A percentile compares a stretch with the other conserved stretches of the same genome.
Conservation (phyloP, 2,888 invertebrate genomes). For the Andrena haemorrhoa region DNA sequence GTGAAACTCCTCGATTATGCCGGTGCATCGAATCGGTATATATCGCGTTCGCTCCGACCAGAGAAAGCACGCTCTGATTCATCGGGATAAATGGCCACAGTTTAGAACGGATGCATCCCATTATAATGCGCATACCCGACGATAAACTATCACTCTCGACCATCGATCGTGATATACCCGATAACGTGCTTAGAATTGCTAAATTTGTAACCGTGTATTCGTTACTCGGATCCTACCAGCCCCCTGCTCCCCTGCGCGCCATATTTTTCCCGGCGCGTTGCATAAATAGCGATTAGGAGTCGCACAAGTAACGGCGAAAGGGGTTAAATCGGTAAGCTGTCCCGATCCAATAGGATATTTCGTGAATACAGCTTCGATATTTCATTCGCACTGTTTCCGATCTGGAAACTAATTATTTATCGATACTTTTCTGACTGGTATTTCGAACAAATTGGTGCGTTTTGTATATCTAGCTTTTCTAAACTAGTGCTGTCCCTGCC, state of each 20-base stretch:
- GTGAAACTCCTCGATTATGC: slow-evolving; percentile 65
- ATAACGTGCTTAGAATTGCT: slow-evolving; percentile 59
- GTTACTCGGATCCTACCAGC: background rate
- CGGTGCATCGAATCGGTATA: slow-evolving; percentile 48
- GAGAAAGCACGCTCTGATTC: slow-evolving; percentile 66
- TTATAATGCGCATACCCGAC: slow-evolving; percentile 52
- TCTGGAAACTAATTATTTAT: too few species aligned
- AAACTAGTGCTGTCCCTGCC: too few species aligned
- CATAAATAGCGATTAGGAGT: slow-evolving; percentile 10
- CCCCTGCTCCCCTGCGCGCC: background rate
- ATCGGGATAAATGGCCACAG: slow-evolving; percentile 56
- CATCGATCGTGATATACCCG: slow-evolving; percentile 56
- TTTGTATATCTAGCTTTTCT: too few species aligned
- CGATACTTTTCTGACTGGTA: too few species aligned
- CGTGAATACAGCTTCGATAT: background rate
- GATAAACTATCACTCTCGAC: slow-evolving; percentile 52
- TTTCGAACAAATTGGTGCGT: too few species aligned
- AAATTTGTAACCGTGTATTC: slow-evolving; percentile 41
- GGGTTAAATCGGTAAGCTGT: slow-evolving; percentile 37
- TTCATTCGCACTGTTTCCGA: too few species aligned
- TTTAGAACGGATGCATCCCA: slow-evolving; percentile 51
- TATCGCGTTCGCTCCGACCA: slow-evolving; percentile 46
- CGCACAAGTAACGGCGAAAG: slow-evolving; percentile 23
- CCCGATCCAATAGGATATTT: slow-evolving; percentile 4
- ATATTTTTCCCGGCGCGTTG: slow-evolving; percentile 13